A percentile compares a stretch with the other conserved stretches of the same genome.
Conservation (phyloP, 2,797 vertebrate genomes). For the Kryptolebias ocellatus region DNA sequence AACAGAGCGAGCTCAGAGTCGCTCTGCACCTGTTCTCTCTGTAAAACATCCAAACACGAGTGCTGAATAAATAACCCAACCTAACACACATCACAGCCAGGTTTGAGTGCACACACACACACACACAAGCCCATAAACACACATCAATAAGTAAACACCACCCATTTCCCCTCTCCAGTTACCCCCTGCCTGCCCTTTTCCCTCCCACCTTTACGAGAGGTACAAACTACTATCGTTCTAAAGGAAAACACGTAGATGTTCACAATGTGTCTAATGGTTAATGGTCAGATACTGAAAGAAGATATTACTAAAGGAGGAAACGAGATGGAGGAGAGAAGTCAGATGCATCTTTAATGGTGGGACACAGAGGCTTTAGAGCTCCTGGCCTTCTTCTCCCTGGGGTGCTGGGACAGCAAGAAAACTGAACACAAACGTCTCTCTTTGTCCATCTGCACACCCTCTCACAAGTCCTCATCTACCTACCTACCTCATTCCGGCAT, state of each 20-base stretch:
- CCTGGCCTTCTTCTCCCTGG: conserved; percentile 66
- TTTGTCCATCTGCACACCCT: conserved; percentile 68
- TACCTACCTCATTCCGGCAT: conserved; percentile 51
- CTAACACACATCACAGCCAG: conserved; percentile 74
- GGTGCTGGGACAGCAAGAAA: conserved; percentile 76
- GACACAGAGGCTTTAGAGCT: conserved; percentile 62
- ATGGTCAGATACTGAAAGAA: conserved; percentile 57
- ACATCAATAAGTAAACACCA: conserved; percentile 84
- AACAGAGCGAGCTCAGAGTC: conserved; percentile 76
- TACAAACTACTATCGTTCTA: conserved; percentile 51
- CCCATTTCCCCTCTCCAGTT: conserved; percentile 64
- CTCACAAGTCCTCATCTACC: conserved; percentile 55
- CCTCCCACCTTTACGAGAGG: conserved; percentile 20
- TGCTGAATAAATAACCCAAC: conserved; percentile 83
- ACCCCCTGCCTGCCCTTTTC: conserved; percentile 17
- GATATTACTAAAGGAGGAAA: conserved; percentile 36
- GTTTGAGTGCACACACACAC: conserved; percentile 53
- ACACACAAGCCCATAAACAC: conserved; percentile 73
- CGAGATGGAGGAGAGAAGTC: conserved; percentile 38
- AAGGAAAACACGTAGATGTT: conserved; percentile 45
- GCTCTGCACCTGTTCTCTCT: conserved; percentile 83
- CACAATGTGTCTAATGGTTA: conserved; percentile 51
- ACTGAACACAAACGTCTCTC: conserved; percentile 54
- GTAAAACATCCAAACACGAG: conserved; percentile 84
- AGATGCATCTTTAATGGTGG: conserved; percentile 78